Percentiles rank a stretch among this genome's conserved stretches.
These are phyloP conservation scores for Salvelinus namaycush DNA, from an alignment of 2,113 vertebrate species.

Conservation along the genomic window DNA sequence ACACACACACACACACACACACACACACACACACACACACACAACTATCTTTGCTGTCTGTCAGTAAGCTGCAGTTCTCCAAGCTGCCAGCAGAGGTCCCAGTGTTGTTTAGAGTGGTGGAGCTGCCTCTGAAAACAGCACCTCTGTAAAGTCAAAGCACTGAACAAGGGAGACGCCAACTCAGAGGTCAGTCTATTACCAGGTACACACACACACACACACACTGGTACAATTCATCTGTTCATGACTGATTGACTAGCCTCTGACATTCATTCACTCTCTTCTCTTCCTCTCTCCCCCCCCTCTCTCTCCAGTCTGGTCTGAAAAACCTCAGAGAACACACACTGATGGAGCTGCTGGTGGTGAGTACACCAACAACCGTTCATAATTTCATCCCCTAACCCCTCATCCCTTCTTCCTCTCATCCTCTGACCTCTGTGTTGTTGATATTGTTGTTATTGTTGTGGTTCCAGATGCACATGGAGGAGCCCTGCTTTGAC, in stretches of 20 bases:
- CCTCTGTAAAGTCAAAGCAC: conserved; percentile 92
- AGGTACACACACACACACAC: conserved; percentile 73
- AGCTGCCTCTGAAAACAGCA: conserved; percentile 83
- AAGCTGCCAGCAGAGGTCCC: conserved; percentile 83
- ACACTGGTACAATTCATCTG: background rate
- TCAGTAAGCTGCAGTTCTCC: conserved; percentile 62
- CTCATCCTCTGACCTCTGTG: no score
- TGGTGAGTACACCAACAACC: conserved; percentile 77
- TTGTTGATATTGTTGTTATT: background rate
- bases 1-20: no score
- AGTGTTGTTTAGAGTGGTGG: conserved; percentile 91
- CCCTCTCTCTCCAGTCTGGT: conserved; percentile 81
- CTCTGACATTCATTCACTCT: background rate
- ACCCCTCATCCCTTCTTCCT: no score
- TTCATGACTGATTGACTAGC: no score
- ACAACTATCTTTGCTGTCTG: background rate
- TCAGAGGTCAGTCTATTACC: conserved; percentile 95
- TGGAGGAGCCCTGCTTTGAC: conserved; percentile 98
- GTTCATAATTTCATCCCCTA: no score
- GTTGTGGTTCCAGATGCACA: conserved; percentile 89
- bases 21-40: no score
- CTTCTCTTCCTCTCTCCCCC: background rate
- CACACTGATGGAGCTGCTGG: conserved; percentile 92
- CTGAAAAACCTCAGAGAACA: conserved; percentile 86
- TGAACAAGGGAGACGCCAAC: conserved; percentile 92